phyloP scores from a whole-genome alignment of 2,113 vertebrate species.

The Delphinus delphis region DNA sequence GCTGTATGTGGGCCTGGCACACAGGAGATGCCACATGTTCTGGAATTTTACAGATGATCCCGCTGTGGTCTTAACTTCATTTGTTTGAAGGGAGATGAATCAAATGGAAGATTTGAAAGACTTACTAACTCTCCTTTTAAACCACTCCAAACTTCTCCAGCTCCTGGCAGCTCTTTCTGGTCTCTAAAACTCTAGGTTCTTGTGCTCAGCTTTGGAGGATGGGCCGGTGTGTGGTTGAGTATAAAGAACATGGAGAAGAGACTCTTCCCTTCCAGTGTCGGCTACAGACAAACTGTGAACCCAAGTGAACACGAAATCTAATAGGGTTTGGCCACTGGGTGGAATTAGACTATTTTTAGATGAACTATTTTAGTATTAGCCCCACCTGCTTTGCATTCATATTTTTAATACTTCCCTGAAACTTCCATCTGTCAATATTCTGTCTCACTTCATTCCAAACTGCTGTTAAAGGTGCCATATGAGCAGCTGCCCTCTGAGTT shows the following conservation, averaged over 20 bases:
- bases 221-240: not conserved
- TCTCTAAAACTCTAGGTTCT: not conserved
- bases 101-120: conserved; percentile 21
- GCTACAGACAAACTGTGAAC: conserved; percentile 43
- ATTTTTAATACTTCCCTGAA: conserved; percentile 54
- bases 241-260: not conserved
- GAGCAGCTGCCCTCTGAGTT: not conserved
- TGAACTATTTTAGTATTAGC: conserved; percentile 65
- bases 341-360: conserved; percentile 75
- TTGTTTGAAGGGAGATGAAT: not conserved
- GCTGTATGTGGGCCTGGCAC: not conserved
- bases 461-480: not conserved
- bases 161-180: not conserved
- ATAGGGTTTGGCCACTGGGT: conserved; percentile 61
- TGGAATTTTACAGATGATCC: not conserved
- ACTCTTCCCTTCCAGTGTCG: not conserved
- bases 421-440: conserved; percentile 38
- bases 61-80: not conserved
- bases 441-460: not conserved
- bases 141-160: not conserved
- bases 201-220: not conserved
- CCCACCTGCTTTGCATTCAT: conserved; percentile 60
- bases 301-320: conserved; percentile 72
- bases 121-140: not conserved
- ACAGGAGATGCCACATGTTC: not conserved